Conservation (phyloP, 1,140 invertebrate genomes). For the Saccostrea cuccullata region DNA sequence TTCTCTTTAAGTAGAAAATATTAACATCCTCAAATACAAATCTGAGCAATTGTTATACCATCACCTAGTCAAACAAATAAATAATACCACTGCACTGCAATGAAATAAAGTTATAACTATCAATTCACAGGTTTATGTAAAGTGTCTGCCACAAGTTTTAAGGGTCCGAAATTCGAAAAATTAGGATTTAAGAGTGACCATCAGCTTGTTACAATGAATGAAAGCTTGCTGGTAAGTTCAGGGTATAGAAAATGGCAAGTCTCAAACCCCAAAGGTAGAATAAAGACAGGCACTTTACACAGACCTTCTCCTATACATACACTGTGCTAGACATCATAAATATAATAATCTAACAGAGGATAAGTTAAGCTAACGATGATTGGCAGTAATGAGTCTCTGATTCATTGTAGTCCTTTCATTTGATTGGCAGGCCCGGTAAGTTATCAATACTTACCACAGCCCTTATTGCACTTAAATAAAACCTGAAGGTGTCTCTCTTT, state of each 20-base stretch:
- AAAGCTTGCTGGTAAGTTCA: conserved; percentile 19
- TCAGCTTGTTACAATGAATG: conserved; percentile 34
- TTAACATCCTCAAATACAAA: not conserved
- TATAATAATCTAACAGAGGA: conserved; percentile 21
- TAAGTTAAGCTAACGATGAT: conserved; percentile 9
- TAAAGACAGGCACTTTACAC: not conserved
- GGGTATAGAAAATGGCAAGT: conserved; percentile 30
- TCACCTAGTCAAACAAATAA: not conserved
- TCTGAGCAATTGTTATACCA: not conserved
- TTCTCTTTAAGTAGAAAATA: conserved; percentile 34
- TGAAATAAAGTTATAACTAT: not conserved
- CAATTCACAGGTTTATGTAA: not conserved
- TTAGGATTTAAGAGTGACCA: conserved; percentile 29
- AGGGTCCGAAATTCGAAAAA: conserved; percentile 41
- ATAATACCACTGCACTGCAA: conserved; percentile 14
- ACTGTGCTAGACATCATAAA: conserved; percentile 34
- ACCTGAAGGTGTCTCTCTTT: not conserved
- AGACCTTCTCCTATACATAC: not conserved
- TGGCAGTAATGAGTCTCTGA: conserved; percentile 12
- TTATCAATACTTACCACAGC: conserved; percentile 2
- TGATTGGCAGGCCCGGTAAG: conserved; percentile 2
- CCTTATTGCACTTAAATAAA: conserved; percentile 19
- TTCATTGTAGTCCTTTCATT: conserved; percentile 23
- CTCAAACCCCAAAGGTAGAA: conserved; percentile 31
- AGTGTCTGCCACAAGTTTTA: not conserved